phyloP scores from a whole-genome alignment of 2,797 vertebrate species.

The Prionace glauca region DNA sequence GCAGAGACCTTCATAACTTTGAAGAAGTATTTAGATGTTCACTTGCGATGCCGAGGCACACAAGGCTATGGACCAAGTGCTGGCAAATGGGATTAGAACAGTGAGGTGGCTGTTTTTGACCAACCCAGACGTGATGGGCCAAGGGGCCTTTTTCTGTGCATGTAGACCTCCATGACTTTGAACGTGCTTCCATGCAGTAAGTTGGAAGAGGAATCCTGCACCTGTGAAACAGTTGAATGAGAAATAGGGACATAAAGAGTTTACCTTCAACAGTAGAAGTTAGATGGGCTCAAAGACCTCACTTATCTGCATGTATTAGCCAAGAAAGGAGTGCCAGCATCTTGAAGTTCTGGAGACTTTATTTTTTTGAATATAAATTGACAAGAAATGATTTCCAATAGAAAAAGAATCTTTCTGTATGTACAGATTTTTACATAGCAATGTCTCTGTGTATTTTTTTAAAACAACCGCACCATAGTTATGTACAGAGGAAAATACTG shows the following conservation, averaged over 20 bases:
- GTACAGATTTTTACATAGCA: slow-evolving; percentile 71
- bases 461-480: slow-evolving; percentile 51
- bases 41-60: no score
- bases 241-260: not conserved
- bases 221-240: not conserved
- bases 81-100: no score
- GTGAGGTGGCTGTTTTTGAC: no score
- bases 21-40: no score
- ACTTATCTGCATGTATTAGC: not conserved
- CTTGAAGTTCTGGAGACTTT: slow-evolving; percentile 50
- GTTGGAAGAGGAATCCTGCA: not conserved
- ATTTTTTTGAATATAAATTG: slow-evolving; percentile 73
- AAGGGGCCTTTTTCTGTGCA: no score
- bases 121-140: no score
- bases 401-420: slow-evolving; percentile 72
- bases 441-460: slow-evolving; percentile 56
- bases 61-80: no score
- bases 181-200: not conserved
- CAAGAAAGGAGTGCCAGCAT: not conserved
- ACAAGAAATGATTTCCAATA: slow-evolving; percentile 74
- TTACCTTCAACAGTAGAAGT: not conserved
- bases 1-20: no score
- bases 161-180: not conserved
- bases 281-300: not conserved
- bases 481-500: slow-evolving; percentile 59